Conservation (phyloP, 2,888 invertebrate genomes). For the Eupelmus urozonus region DNA sequence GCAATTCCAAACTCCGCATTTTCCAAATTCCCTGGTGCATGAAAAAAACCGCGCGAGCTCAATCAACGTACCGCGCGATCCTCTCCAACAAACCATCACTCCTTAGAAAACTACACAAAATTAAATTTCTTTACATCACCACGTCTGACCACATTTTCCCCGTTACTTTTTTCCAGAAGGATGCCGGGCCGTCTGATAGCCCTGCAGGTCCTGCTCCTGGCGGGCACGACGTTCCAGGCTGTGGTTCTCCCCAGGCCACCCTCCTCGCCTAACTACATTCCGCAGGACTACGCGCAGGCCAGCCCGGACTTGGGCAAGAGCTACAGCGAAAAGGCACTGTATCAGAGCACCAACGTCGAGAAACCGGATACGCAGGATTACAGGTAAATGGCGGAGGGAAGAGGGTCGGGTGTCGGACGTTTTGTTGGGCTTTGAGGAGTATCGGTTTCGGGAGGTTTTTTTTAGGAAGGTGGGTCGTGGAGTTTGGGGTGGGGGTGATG, state of each 20-base stretch:
- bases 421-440: not conserved
- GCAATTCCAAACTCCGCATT: too few relatives aligned
- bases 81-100: too few relatives aligned
- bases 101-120: too few relatives aligned
- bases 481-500: too few relatives aligned
- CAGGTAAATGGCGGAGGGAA: constrained; percentile 62
- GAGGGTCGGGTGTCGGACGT: not conserved
- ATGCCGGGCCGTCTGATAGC: constrained; percentile 10
- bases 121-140: too few relatives aligned
- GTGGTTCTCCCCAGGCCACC: constrained; percentile 74
- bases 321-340: constrained; percentile 47
- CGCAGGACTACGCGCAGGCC: constrained; percentile 62
- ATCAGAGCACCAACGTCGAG: constrained; percentile 70
- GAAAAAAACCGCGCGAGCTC: too few relatives aligned
- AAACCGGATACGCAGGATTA: constrained; percentile 70
- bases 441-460: not conserved
- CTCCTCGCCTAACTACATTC: constrained; percentile 70
- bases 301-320: constrained; percentile 20
- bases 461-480: not conserved
- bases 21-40: too few relatives aligned
- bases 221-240: constrained; percentile 61
- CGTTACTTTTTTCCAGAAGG: constrained; percentile 8
- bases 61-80: too few relatives aligned
- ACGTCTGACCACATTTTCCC: too few relatives aligned
- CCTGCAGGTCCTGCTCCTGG: constrained; percentile 34